Conservation (phyloP, 2,888 invertebrate species). For the Agrochola macilenta region DNA sequence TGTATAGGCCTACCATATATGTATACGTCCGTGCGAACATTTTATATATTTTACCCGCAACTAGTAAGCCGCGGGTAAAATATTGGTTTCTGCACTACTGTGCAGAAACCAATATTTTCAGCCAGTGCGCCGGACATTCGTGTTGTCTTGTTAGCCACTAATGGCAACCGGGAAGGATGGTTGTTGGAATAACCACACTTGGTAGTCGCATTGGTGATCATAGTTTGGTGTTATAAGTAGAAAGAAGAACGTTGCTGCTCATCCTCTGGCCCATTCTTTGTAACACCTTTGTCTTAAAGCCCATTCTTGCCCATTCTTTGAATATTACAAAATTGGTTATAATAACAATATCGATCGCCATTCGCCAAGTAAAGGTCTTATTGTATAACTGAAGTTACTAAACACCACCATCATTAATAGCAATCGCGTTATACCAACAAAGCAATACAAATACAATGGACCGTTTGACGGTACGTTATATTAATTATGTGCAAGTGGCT, state of each 20-base stretch:
- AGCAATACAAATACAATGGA: slow-evolving; percentile 49
- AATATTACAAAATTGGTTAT: neutral
- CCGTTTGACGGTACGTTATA: slow-evolving; percentile 38
- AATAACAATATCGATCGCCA: neutral
- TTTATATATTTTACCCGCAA: too few relatives aligned
- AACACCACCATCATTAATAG: slow-evolving; percentile 46
- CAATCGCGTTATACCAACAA: slow-evolving; percentile 38
- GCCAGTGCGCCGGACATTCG: slow-evolving; percentile 8
- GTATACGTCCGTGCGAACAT: too few relatives aligned
- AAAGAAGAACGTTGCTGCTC: neutral
- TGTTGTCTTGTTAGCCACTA: slow-evolving; percentile 6
- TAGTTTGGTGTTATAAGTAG: neutral
- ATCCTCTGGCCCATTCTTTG: neutral
- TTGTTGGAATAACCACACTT: neutral
- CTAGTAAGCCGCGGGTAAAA: too few relatives aligned
- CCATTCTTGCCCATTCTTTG: neutral
- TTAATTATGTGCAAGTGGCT: slow-evolving; percentile 51
- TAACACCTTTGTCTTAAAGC: neutral
- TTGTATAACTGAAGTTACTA: slow-evolving; percentile 34
- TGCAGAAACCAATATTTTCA: slow-evolving; percentile 32
- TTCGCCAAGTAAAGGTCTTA: neutral
- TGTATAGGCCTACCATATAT: slow-evolving; percentile 14
- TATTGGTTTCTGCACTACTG: neutral
- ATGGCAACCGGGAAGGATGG: neutral
- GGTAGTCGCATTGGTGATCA: neutral